These are phyloP conservation scores for Colistium nudipinnis DNA, from an alignment of 2,113 vertebrate genomes.

Conservation along the genomic window DNA sequence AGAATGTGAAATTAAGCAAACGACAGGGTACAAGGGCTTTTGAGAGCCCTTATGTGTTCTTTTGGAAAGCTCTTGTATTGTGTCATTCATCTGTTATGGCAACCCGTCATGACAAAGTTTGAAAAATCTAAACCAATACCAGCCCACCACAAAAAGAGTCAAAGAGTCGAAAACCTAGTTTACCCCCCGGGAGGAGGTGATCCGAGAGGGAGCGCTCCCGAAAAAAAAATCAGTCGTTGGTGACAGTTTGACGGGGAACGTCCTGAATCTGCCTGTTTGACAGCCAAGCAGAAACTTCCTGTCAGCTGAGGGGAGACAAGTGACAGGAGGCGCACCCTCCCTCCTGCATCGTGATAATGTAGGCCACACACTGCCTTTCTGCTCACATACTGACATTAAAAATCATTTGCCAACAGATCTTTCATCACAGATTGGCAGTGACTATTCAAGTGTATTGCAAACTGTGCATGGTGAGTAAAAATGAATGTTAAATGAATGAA, in stretches of 20 bases:
- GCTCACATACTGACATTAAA: conserved; percentile 9
- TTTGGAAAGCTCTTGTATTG: not conserved
- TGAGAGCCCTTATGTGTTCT: not conserved
- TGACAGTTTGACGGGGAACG: conserved; percentile 58
- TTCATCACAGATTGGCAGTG: conserved; percentile 18
- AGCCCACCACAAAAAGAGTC: not conserved
- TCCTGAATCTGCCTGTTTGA: conserved; percentile 43
- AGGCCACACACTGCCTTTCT: conserved; percentile 15
- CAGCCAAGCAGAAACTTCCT: conserved; percentile 44
- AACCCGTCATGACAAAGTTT: conserved; percentile 8
- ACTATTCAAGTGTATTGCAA: conserved; percentile 8
- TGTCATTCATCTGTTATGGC: conserved; percentile 10
- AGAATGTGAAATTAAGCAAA: conserved; percentile 7
- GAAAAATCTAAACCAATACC: conserved; percentile 9
- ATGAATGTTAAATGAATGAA: no score
- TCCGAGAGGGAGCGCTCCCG: conserved; percentile 9
- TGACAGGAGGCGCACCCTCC: conserved; percentile 36
- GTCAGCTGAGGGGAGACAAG: conserved; percentile 37
- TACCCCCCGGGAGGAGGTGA: conserved; percentile 36
- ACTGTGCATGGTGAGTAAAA: no score
- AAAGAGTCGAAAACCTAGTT: not conserved
- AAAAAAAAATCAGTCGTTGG: conserved; percentile 9
- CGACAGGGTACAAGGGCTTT: not conserved
- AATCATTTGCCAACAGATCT: conserved; percentile 1
- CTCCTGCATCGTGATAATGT: conserved; percentile 38